These are phyloP conservation scores for Metacarcinus magister DNA, from an alignment of 2,888 invertebrate genomes.

Conservation along the genomic window DNA sequence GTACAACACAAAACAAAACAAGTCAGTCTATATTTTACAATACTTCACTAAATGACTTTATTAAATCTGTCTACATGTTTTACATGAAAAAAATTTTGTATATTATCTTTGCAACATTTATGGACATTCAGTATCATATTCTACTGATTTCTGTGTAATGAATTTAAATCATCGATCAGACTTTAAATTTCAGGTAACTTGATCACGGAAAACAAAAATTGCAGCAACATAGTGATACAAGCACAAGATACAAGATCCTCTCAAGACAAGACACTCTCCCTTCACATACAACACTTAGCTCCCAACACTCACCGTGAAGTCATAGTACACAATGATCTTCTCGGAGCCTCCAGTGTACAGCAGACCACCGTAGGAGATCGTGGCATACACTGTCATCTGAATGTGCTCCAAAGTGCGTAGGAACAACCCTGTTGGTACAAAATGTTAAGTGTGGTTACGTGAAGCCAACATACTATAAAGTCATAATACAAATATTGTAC, in stretches of 20 bases:
- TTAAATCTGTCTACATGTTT: neutral
- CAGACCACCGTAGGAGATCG: conserved; percentile 77
- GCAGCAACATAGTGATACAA: neutral
- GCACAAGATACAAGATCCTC: neutral
- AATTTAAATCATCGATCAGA: too few relatives aligned
- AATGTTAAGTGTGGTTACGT: neutral
- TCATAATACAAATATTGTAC: neutral
- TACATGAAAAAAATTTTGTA: too few relatives aligned
- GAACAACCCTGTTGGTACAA: conserved; percentile 59
- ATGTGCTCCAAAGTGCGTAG: conserved; percentile 80
- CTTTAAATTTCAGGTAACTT: neutral
- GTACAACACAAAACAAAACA: neutral
- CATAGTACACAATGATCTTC: conserved; percentile 79
- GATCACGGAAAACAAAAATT: neutral
- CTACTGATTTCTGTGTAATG: too few relatives aligned
- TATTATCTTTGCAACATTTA: too few relatives aligned
- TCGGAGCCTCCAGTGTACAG: conserved; percentile 81
- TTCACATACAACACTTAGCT: neutral
- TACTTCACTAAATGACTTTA: neutral
- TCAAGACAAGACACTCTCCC: neutral
- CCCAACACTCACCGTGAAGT: conserved; percentile 65
- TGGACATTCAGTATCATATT: too few relatives aligned
- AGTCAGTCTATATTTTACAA: neutral
- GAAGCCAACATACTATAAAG: neutral
- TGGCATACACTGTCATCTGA: conserved; percentile 80